Evolutionary conservation across 2,797 vertebrate genomes (phyloP).

Genomic region (Cuniculus paca): DNA sequence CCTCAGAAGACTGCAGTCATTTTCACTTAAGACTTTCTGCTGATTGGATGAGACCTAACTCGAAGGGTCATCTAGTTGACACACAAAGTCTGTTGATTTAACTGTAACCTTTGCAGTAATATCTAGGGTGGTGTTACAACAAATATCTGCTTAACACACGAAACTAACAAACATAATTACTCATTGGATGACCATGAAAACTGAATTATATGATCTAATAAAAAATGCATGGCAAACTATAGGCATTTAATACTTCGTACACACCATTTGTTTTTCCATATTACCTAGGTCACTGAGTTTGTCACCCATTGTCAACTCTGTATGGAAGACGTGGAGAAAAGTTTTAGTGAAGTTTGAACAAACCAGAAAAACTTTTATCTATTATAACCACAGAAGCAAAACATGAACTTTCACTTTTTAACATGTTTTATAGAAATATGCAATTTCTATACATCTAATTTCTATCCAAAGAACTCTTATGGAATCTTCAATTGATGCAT

Average conservation of each 20-base stretch:
- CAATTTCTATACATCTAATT: neutral
- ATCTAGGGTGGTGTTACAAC: neutral
- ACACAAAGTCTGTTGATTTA: neutral
- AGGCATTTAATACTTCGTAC: too few species aligned
- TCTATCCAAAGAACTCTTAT: neutral
- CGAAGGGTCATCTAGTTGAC: neutral
- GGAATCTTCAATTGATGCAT: neutral
- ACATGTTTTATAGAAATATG: too few species aligned
- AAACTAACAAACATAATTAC: too few species aligned
- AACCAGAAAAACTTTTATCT: neutral
- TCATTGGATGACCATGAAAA: accelerated
- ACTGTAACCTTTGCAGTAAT: neutral
- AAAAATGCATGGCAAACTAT: accelerated
- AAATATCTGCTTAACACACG: neutral
- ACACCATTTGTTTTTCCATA: accelerated
- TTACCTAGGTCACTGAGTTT: neutral
- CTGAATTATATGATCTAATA: neutral
- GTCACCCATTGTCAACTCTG: neutral
- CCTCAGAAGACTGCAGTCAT: too few species aligned
- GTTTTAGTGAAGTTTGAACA: neutral
- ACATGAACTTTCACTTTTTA: neutral
- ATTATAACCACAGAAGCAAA: neutral
- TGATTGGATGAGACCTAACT: neutral
- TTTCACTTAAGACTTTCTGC: neutral
- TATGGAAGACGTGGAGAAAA: neutral